Evolutionary conservation across 2,888 invertebrate species (phyloP).

Genomic region (Clostera curtula): DNA sequence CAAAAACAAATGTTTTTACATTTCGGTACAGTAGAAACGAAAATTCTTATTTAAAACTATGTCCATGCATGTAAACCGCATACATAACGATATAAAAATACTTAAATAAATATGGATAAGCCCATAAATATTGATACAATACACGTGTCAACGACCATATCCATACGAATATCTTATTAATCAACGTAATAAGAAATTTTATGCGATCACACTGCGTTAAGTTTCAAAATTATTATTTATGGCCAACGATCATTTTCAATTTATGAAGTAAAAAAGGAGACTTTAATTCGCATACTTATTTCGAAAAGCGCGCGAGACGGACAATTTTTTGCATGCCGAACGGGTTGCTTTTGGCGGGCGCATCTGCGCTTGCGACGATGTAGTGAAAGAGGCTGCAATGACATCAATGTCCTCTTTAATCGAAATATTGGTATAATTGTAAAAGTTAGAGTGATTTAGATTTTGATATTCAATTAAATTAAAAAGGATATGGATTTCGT

Average conservation of each 20-base stretch:
- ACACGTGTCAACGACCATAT: neutral
- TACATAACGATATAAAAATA: no score
- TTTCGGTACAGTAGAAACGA: no score
- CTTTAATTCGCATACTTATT: conserved; percentile 13
- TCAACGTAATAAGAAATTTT: conserved; percentile 1
- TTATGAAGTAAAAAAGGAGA: neutral
- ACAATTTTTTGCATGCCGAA: conserved; percentile 41
- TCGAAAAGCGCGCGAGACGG: conserved; percentile 18
- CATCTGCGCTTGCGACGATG: conserved; percentile 49
- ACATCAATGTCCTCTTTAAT: no score
- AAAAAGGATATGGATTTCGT: no score
- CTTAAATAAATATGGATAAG: no score
- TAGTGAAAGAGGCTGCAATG: no score
- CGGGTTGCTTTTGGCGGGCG: conserved; percentile 28
- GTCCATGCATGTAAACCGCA: no score
- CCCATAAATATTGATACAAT: neutral
- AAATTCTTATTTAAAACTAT: no score
- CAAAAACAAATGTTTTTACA: no score
- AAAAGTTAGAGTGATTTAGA: no score
- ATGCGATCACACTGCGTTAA: neutral
- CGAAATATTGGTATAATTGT: no score
- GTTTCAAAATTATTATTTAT: neutral
- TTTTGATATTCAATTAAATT: no score
- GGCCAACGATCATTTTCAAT: conserved; percentile 1
- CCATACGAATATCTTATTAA: neutral